Evolutionary conservation across 2,113 vertebrate species (phyloP), one percentile per base, ranked within the genome.

Genomic region (Ciconia maguari): DNA sequence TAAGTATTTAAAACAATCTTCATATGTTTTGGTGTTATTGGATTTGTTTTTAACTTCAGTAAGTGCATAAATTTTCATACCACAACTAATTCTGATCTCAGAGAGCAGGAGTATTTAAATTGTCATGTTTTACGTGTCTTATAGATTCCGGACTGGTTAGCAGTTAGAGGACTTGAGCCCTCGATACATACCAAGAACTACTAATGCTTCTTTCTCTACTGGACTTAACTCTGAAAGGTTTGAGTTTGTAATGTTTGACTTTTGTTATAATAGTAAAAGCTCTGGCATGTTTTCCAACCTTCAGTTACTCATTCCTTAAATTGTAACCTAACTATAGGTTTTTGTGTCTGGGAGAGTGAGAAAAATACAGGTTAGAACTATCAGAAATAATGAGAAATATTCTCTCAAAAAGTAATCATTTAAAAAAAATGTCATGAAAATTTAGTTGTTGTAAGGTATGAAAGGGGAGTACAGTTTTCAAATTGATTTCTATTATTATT

Each of bases 401-500:
- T 71, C 2, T 44, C 30, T 75, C 27, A 66, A n/a, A 77, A 92
- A 65, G 3, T 16, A 69, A 24, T 46, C 36, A 32, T 60, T 81
- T 66, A 0, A 0, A 25, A 90, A 80, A 48, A 49, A 7, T 0
- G 0, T 15, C 2, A 52, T 38, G 46, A 78, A 93, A 90, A 57
- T n/a, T 46, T 57, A 48, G 11, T 48, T 32, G 5, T 22, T 70
- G 12, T 24, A 79, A 25, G 4, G 4, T 74, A 61, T 30, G 15
- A 66, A 86, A 79, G 7, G 17, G 9, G 4, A 92, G 7, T 54
- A 20, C 5, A 46, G 30, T 49, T 52, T 75, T 68, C 2, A 4
- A 41, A 71, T 24, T 36, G 0, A 14, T 83, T 83, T 62, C 5
- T 34, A 9, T 49, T 78, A 11, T 60, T 76, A 11, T 54, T 79